Evolutionary conservation across 2,113 vertebrate species (phyloP), one percentile per base, ranked within the genome.

Genomic region (Tupaia chinensis): DNA sequence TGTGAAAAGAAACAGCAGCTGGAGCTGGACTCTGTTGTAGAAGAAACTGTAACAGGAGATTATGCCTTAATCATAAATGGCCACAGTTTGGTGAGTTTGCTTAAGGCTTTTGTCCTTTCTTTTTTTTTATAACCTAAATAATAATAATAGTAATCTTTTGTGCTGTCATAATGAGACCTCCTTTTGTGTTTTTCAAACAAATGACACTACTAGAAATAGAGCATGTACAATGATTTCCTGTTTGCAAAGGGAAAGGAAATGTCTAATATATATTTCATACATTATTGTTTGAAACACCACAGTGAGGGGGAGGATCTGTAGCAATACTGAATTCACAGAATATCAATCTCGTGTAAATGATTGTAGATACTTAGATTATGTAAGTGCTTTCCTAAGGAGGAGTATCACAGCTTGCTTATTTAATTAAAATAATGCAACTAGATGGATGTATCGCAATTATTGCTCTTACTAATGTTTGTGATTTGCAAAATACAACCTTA

Each of bases 1-100:
- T 72, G 60, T 92, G 97, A 97, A 96, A 99, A 99, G 96, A 83
- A 87, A 2, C 94, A 97, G 8, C 73, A 96, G 19, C 94, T 84
- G 94, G 95, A 97, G 54, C 95, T 98, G 32, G 97, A 98, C 34
- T 98, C 95, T 7, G 97, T 99, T 77, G 98, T 98, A 94, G 98
- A 98, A 91, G 98, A 99, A 96, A 98, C 97, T 15, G 78, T 99
- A 13, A 98, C 97, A 87, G 95, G 98, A 95, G 98, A 99, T 94
- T 99, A 98, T 76, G 98, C 98, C 54, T 98, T 99, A 97, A 96
- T 98, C 97, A 98, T 99, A 97, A 99, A 98, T 94, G 98, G 98
- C 89, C 98, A 98, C 97, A 99, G 99, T 96, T 96, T 99, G 98
- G 98, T 99, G 98, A 99, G 98, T 95, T 89, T 15, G 4, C 88